phyloP scores from a whole-genome alignment of 2,113 vertebrate genomes.

The Myanophis thanlyinensis region DNA sequence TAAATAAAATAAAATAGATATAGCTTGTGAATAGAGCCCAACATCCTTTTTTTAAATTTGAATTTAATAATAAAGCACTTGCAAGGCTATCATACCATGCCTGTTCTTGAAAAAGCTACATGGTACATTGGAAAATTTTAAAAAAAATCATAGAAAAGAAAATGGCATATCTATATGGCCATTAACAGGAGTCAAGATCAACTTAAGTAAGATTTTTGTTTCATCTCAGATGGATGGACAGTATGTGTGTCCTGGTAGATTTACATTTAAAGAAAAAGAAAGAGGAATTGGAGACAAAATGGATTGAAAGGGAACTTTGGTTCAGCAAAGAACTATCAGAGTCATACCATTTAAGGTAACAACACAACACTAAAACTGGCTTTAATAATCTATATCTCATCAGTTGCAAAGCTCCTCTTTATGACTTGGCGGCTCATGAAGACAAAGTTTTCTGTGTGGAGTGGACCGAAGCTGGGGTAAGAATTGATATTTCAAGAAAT shows the following conservation, averaged over 20 bases:
- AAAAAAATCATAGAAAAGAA: not conserved
- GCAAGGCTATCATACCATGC: not conserved
- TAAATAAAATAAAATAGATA: not conserved
- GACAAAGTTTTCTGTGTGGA: constrained; percentile 96
- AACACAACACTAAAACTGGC: not conserved
- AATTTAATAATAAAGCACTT: not conserved
- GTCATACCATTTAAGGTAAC: not conserved
- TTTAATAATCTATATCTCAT: constrained; percentile 32
- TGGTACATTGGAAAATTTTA: not conserved
- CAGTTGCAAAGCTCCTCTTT: constrained; percentile 94
- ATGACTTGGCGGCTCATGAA: constrained; percentile 94
- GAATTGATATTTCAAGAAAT: constrained; percentile 38
- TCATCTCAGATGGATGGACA: not conserved
- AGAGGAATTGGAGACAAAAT: not conserved
- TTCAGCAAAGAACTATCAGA: not conserved
- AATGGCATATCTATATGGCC: not conserved
- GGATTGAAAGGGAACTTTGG: not conserved
- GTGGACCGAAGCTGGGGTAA: constrained; percentile 95
- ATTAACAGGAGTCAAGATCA: not conserved
- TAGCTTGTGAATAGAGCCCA: not conserved
- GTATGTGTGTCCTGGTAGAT: not conserved
- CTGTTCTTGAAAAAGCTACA: not conserved
- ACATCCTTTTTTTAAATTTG: not conserved
- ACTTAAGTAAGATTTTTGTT: not conserved
- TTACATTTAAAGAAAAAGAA: not conserved